Conservation (phyloP, 1,140 invertebrate species). For the Sesamia nonagrioides region DNA sequence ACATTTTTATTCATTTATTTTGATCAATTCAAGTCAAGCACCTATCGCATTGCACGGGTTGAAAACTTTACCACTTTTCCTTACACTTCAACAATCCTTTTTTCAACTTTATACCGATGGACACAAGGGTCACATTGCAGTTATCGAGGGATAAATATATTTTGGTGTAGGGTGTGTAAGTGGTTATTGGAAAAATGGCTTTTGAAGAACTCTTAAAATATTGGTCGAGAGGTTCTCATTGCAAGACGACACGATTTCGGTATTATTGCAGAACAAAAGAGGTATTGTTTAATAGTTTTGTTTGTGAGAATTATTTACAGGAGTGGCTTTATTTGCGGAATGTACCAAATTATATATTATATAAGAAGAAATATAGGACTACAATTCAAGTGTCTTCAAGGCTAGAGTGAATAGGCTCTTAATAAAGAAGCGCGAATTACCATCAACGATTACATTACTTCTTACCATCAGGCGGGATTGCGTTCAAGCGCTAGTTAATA, state of each 20-base stretch:
- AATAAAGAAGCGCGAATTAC: too few relatives aligned
- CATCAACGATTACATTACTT: too few relatives aligned
- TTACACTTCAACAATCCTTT: neutral
- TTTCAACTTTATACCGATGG: slow-evolving; percentile 46
- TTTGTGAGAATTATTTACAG: slow-evolving; percentile 49
- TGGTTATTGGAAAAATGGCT: slow-evolving; percentile 82
- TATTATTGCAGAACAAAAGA: slow-evolving; percentile 60
- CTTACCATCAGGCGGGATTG: too few relatives aligned
- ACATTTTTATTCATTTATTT: slow-evolving; percentile 79
- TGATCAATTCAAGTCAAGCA: slow-evolving; percentile 78
- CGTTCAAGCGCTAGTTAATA: too few relatives aligned
- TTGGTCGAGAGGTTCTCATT: slow-evolving; percentile 58
- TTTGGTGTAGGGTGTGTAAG: slow-evolving; percentile 64
- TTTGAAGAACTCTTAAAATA: slow-evolving; percentile 67
- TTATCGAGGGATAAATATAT: slow-evolving; percentile 18
- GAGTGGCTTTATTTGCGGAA: slow-evolving; percentile 14
- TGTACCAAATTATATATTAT: neutral
- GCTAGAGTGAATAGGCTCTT: too few relatives aligned
- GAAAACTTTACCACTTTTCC: slow-evolving; percentile 54
- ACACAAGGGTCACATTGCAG: slow-evolving; percentile 50
- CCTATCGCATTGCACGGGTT: slow-evolving; percentile 71
- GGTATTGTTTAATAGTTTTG: slow-evolving; percentile 44
- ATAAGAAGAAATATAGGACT: too few relatives aligned
- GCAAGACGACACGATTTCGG: slow-evolving; percentile 60
- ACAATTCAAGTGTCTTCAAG: too few relatives aligned